Percentiles rank a stretch among this genome's conserved stretches.
phyloP scores from a whole-genome alignment of 1,140 invertebrate species.

The Araneus ventricosus region DNA sequence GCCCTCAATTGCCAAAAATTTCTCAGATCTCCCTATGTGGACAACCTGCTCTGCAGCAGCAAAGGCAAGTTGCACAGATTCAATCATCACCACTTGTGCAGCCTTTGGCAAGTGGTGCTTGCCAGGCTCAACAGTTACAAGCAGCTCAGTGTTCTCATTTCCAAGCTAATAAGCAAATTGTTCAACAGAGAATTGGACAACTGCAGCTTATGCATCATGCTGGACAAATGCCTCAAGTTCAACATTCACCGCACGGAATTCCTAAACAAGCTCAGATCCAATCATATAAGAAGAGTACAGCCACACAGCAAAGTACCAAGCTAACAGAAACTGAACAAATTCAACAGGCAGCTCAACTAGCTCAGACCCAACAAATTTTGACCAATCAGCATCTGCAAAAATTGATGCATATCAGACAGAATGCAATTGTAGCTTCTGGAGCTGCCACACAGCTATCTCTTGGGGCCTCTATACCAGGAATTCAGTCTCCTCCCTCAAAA shows the following conservation, averaged over 20 bases:
- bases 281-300: conserved; percentile 52
- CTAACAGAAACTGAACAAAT: conserved; percentile 55
- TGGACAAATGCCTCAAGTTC: conserved; percentile 47
- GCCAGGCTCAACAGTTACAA: conserved; percentile 61
- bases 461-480: conserved; percentile 11
- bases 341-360: conserved; percentile 63
- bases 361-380: conserved; percentile 65
- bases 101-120: conserved; percentile 41
- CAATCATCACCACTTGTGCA: conserved; percentile 42
- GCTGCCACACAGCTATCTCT: conserved; percentile 52
- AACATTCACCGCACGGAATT: conserved; percentile 52
- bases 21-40: conserved; percentile 52
- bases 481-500: conserved; percentile 51
- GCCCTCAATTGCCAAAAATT: conserved; percentile 50
- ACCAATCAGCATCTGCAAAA: conserved; percentile 70
- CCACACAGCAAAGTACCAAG: conserved; percentile 29
- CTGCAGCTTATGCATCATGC: conserved; percentile 67
- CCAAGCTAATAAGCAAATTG: conserved; percentile 59
- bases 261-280: conserved; percentile 54
- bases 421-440: conserved; percentile 52
- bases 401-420: conserved; percentile 65
- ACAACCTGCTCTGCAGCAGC: conserved; percentile 59
- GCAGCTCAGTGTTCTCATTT: conserved; percentile 66
- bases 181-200: conserved; percentile 61
- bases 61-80: conserved; percentile 49